Conservation (phyloP, 2,797 vertebrate genomes). For the Phyllotis vaccarum region DNA sequence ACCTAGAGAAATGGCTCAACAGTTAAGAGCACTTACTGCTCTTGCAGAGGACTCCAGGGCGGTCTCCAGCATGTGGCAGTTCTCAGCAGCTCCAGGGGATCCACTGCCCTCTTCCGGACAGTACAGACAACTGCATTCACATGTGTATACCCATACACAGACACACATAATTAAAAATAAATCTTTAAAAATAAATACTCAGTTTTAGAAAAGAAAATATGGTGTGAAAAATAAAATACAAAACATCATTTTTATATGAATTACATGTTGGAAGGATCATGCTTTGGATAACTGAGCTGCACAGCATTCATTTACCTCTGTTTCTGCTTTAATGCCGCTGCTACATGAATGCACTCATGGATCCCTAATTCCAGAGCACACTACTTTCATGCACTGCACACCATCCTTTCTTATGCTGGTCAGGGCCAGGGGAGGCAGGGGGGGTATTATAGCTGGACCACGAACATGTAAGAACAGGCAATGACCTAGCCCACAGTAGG, state of each 20-base stretch:
- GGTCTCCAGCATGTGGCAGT: neutral
- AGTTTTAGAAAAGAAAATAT: neutral
- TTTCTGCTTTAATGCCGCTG: neutral
- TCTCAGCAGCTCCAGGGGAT: neutral
- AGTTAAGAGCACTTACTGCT: neutral
- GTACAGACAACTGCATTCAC: neutral
- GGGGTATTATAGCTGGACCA: neutral
- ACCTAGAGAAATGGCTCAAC: neutral
- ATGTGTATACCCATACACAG: neutral
- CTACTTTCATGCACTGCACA: neutral
- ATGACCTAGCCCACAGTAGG: rapidly evolving
- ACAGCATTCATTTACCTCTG: neutral
- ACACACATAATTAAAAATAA: neutral
- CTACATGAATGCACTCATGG: neutral
- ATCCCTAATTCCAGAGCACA: neutral
- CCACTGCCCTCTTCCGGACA: neutral
- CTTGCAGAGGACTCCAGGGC: neutral
- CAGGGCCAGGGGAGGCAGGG: no score
- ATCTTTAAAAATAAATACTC: neutral
- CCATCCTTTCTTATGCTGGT: no score
- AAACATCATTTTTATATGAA: neutral
- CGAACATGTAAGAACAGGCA: neutral
- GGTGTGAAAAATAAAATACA: neutral
- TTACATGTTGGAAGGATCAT: neutral
- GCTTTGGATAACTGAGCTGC: neutral